Percentiles rank a stretch among this genome's conserved stretches.
phyloP scores from a whole-genome alignment of 2,888 invertebrate species.

The Latheticus oryzae region DNA sequence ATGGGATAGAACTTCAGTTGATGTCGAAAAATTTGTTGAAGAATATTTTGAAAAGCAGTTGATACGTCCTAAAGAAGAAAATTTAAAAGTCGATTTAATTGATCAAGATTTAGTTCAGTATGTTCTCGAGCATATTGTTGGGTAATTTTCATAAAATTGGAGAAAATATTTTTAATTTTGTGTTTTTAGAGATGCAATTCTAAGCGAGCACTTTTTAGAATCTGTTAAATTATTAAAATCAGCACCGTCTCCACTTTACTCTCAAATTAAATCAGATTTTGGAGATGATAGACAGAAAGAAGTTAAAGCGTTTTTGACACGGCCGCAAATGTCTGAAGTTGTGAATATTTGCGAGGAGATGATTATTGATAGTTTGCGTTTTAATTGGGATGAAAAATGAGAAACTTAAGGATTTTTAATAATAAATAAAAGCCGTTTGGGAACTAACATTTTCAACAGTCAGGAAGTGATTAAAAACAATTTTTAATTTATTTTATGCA shows the following conservation, averaged over 20 bases:
- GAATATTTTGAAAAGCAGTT: conserved; percentile 37
- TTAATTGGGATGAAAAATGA: no score
- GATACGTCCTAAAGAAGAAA: conserved; percentile 3
- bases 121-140: conserved; percentile 57
- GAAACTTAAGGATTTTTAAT: no score
- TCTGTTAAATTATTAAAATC: conserved; percentile 44
- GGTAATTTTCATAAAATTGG: conserved; percentile 49
- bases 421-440: no score
- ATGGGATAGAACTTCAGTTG: conserved; percentile 47
- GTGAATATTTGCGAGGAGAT: conserved; percentile 52
- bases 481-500: no score
- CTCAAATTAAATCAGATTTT: conserved; percentile 48
- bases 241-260: conserved; percentile 52
- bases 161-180: not conserved
- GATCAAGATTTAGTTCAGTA: conserved; percentile 49
- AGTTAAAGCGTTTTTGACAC: conserved; percentile 49
- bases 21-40: conserved; percentile 43
- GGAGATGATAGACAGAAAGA: conserved; percentile 34
- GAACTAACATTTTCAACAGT: no score
- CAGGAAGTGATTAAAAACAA: no score
- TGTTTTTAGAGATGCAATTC: conserved; percentile 61
- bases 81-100: conserved; percentile 7
- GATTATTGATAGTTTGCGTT: conserved; percentile 53
- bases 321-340: conserved; percentile 49
- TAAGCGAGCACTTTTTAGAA: conserved; percentile 55